Base-by-base conservation (phyloP, 2,113 vertebrate species). In the Jaculus jaculus region DNA sequence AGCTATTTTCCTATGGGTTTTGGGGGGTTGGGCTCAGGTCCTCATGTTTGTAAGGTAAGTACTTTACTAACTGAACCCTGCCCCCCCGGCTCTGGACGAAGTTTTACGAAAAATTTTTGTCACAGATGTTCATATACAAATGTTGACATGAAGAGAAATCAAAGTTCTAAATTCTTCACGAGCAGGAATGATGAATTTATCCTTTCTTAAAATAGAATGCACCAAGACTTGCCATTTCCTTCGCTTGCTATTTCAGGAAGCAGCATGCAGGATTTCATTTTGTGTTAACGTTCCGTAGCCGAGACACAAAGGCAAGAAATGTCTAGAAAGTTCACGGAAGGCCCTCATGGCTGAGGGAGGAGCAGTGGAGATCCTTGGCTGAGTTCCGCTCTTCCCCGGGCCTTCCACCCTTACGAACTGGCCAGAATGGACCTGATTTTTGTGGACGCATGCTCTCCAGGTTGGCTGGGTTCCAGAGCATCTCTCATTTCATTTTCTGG, bases 101-200 rank as follows among this genome's bases (percentile, higher is more conserved):
- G 39, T 93, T 94, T 58, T 12, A 0, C 39, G 39, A 54, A 61
- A 69, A 20, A 28, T 83, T 88, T 96, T 91, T 75, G 71, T 87
- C 42, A 84, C 32, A 60, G 60, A 32, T 11, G 4, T 54, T 87
- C 42, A 37, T 66, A 71, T n/a, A 61, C 66, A 51, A 73, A 42
- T 65, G 61, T 24, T 68, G 89, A 9, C 21, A 26, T 63, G 63
- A 24, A 87, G 90, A 94, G 82, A 91, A 84, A 84, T 94, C 71
- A 78, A 95, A 96, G 87, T 78, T 51, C 54, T 94, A 74, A 87
- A 93, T 96, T 96, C 78, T 96, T 95, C 37, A 94, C 87, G 87
- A 88, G 90, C 69, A 95, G 88, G 72, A 86, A 80, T 8, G 37
- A 88, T 77, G 60, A 74, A 81, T 93, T 82, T 95, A 84, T 95